These are phyloP conservation scores for Papilio dardanus DNA, from an alignment of 1,140 invertebrate species.

Conservation along the genomic window DNA sequence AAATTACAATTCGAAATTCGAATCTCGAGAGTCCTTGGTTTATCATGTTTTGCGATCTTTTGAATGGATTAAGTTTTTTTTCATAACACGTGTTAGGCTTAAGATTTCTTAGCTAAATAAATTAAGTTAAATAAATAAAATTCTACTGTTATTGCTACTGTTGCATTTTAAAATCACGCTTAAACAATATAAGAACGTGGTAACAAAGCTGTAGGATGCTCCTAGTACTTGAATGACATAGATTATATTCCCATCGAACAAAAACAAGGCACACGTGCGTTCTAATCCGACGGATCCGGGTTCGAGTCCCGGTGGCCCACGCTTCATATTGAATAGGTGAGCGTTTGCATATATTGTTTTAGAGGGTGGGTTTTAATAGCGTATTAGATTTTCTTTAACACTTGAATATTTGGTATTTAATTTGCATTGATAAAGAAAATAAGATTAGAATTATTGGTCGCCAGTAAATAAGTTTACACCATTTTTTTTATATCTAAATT, in stretches of 20 bases:
- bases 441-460: too few relatives aligned
- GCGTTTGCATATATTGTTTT: slow-evolving; percentile 12
- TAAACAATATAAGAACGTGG: background rate
- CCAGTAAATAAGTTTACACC: too few relatives aligned
- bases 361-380: background rate
- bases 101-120: background rate
- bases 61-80: slow-evolving; percentile 35
- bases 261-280: slow-evolving; percentile 44
- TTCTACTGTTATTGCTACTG: background rate
- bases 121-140: too few relatives aligned
- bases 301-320: slow-evolving; percentile 38
- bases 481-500: too few relatives aligned
- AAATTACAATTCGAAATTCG: slow-evolving; percentile 50
- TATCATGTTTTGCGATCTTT: slow-evolving; percentile 26
- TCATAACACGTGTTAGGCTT: slow-evolving; percentile 7
- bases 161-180: background rate
- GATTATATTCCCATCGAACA: slow-evolving; percentile 38
- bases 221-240: slow-evolving; percentile 14
- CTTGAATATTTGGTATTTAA: background rate
- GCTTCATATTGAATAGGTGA: slow-evolving; percentile 35
- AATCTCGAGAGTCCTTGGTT: slow-evolving; percentile 45
- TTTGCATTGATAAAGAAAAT: background rate
- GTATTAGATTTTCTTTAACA: background rate
- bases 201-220: slow-evolving; percentile 22
- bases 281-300: slow-evolving; percentile 47